Evolutionary conservation across 2,113 vertebrate genomes (phyloP), one percentile per base, ranked within the genome.

Genomic region (Thunnus maccoyii): DNA sequence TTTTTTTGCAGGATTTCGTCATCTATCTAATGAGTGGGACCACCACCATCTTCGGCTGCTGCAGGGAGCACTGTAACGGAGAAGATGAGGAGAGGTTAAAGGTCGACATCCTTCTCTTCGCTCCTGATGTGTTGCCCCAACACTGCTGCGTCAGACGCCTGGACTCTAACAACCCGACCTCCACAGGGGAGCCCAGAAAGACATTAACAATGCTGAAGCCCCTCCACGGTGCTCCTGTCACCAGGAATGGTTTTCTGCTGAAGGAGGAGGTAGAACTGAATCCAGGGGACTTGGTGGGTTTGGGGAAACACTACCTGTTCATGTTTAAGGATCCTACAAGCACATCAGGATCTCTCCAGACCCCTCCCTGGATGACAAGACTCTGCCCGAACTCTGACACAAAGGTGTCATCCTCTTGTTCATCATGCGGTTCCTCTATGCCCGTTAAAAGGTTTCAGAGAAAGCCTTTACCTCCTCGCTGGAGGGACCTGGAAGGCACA

Each of bases 291-390:
- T 78, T 96, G n/a, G 90, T 96, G 3, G 94, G 95, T 7, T 66
- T 96, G 64, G 95, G 95, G 11, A 91, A 93, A 71, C 92, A 95
- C 78, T 96, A 96, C 78, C 84, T 96, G 20, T 95, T 96, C 83
- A 91, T 96, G 93, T 96, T 95, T 60, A 95, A 96, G 75, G 95
- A 96, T 81, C 95, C 95, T 14, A 95, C 94, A 5, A 75, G 82
- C 61, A 7, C 62, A 4, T 22, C 86, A 1, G 79, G 79, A 7
- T 30, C 84, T 16, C 55, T 64, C 1, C 87, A 90, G 57, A 85
- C 85, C 1, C 94, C 94, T 1, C 79, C 78, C 0, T 95, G 95
- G 95, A 91, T 95, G 91, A 78, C 83, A 18, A 84, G 86, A 14
- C 85, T 95, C 13, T 88, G 83, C 51, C 91, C 89, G 0, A 65